phyloP scores from a whole-genome alignment of 2,888 invertebrate genomes.

The Lasioglossum malachurum region DNA sequence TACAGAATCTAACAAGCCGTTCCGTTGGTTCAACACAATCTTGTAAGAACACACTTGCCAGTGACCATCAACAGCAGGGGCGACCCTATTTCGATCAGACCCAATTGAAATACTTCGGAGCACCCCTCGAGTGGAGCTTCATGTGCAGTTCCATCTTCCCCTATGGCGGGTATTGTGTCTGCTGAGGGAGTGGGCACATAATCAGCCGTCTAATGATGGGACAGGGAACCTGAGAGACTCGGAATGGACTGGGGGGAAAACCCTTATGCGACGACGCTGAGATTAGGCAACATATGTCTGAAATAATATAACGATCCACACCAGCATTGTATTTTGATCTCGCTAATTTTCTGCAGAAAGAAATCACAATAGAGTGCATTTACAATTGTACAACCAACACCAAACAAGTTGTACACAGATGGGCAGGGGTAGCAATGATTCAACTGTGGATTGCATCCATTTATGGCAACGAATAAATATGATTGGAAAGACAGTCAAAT shows the following conservation, averaged over 20 bases:
- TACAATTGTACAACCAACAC: no score
- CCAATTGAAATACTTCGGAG: slow-evolving; percentile 8
- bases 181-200: not conserved
- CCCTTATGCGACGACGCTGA: not conserved
- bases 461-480: not conserved
- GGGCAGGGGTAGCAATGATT: no score
- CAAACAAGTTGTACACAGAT: no score
- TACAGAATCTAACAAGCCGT: not conserved
- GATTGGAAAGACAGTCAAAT: no score
- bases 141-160: not conserved
- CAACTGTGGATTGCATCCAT: not conserved
- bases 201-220: slow-evolving; percentile 5
- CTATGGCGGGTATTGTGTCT: not conserved
- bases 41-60: slow-evolving; percentile 7
- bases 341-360: not conserved
- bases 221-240: not conserved
- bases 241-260: not conserved
- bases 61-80: not conserved
- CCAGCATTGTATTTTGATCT: not conserved
- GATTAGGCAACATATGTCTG: not conserved
- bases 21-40: slow-evolving; percentile 10
- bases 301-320: not conserved
- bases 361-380: no score
- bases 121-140: not conserved
- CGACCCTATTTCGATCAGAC: slow-evolving; percentile 1